Evolutionary conservation across 2,888 invertebrate genomes (phyloP).

Genomic region (Drosophila peninsularis): DNA sequence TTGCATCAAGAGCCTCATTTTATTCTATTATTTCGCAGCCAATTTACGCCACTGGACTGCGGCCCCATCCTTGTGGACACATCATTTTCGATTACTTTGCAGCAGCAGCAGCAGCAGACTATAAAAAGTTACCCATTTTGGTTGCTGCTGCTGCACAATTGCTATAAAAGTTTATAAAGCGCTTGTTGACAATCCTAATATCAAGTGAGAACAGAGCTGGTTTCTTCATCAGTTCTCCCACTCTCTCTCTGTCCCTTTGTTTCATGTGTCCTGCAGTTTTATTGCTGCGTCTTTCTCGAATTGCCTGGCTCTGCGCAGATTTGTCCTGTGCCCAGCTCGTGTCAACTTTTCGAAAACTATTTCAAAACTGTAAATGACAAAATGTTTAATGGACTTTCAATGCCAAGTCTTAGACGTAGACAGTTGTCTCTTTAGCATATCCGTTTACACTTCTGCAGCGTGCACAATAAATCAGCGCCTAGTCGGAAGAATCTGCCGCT

Average conservation of each 20-base stretch:
- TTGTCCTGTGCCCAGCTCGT: slow-evolving; percentile 62
- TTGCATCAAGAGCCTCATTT: slow-evolving; percentile 84
- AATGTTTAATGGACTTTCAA: slow-evolving; percentile 82
- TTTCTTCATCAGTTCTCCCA: slow-evolving; percentile 1
- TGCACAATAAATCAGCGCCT: slow-evolving; percentile 78
- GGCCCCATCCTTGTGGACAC: slow-evolving; percentile 67
- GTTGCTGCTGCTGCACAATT: slow-evolving; percentile 43
- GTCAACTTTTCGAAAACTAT: slow-evolving; percentile 82
- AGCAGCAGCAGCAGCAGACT: slow-evolving; percentile 22
- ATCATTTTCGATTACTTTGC: slow-evolving; percentile 79
- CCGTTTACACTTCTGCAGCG: slow-evolving; percentile 72
- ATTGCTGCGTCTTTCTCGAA: slow-evolving; percentile 42
- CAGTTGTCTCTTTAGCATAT: slow-evolving; percentile 62
- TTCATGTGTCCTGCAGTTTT: slow-evolving; percentile 71
- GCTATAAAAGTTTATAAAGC: slow-evolving; percentile 83
- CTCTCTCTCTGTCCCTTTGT: slow-evolving; percentile 47
- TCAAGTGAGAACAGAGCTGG: slow-evolving; percentile 53
- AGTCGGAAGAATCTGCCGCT: slow-evolving; percentile 50
- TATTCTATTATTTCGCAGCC: slow-evolving; percentile 83
- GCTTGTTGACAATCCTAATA: slow-evolving; percentile 80
- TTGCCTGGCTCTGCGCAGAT: slow-evolving; percentile 42
- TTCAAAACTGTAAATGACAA: slow-evolving; percentile 83
- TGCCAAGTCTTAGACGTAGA: slow-evolving; percentile 57
- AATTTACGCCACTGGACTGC: slow-evolving; percentile 68
- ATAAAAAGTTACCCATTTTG: slow-evolving; percentile 58